Conservation (phyloP, 2,888 invertebrate species). For the Eurytoma californica region DNA sequence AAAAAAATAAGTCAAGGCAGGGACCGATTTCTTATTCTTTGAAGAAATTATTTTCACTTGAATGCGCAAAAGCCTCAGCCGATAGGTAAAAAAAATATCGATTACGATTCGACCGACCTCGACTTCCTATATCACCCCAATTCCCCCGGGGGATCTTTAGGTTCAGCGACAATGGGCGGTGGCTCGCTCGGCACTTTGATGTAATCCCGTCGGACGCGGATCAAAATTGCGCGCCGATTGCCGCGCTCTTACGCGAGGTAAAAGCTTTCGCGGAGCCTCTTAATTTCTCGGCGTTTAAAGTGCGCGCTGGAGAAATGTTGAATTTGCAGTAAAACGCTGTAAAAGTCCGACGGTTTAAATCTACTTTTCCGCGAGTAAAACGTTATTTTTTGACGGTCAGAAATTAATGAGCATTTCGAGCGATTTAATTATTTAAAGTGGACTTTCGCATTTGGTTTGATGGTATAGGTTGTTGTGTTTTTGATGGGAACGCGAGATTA, state of each 20-base stretch:
- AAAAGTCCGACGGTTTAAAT: too few relatives aligned
- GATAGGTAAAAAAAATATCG: conserved; percentile 19
- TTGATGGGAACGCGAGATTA: too few relatives aligned
- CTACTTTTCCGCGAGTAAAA: too few relatives aligned
- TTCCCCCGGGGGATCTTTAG: conserved; percentile 9
- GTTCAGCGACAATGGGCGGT: not conserved
- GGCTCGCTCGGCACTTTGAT: conserved; percentile 23
- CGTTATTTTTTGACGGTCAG: too few relatives aligned
- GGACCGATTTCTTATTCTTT: conserved; percentile 36
- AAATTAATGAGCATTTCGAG: too few relatives aligned
- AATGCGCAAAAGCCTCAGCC: not conserved
- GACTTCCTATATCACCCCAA: conserved; percentile 6
- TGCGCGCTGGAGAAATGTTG: too few relatives aligned
- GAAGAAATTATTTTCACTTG: conserved; percentile 38
- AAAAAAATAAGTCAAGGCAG: conserved; percentile 33
- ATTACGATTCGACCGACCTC: conserved; percentile 47
- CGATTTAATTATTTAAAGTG: too few relatives aligned
- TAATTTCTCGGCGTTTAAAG: conserved; percentile 21
- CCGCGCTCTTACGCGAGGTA: conserved; percentile 16
- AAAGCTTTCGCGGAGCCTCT: conserved; percentile 24
- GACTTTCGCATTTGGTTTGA: too few relatives aligned
- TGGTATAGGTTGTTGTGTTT: too few relatives aligned
- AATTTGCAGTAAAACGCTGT: too few relatives aligned
- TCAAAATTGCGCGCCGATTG: conserved; percentile 34
- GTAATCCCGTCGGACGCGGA: conserved; percentile 33